phyloP scores from a whole-genome alignment of 2,797 vertebrate genomes.

The Scarus forsteni region DNA sequence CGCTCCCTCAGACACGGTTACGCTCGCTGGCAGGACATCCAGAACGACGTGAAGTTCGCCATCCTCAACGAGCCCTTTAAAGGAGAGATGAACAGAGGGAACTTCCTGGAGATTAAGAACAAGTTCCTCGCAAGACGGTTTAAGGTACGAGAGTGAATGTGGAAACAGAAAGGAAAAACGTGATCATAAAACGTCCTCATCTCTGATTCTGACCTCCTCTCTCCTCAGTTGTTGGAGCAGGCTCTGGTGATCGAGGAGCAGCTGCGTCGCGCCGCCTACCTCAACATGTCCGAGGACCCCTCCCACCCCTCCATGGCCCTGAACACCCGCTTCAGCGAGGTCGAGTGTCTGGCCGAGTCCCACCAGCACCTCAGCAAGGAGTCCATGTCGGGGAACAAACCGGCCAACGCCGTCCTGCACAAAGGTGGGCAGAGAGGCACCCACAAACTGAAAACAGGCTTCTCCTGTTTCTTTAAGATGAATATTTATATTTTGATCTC shows the following conservation, averaged over 20 bases:
- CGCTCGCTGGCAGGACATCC: slow-evolving; percentile 99
- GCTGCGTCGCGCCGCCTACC: slow-evolving; percentile 94
- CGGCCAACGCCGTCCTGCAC: slow-evolving; percentile 97
- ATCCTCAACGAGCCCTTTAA: slow-evolving; percentile 99
- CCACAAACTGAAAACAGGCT: neutral
- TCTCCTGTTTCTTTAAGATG: too few relatives aligned
- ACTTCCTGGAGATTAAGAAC: slow-evolving; percentile 99
- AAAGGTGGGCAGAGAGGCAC: slow-evolving; percentile 86
- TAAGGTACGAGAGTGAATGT: slow-evolving; percentile 83
- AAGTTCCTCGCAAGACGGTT: slow-evolving; percentile 97
- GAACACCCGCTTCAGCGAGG: slow-evolving; percentile 96
- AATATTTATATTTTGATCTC: too few relatives aligned
- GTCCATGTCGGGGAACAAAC: slow-evolving; percentile 97
- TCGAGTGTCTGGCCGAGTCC: slow-evolving; percentile 96
- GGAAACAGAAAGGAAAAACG: too few relatives aligned
- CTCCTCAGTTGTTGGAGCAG: slow-evolving; percentile 92
- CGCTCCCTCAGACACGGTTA: slow-evolving; percentile 90
- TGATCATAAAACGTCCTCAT: too few relatives aligned
- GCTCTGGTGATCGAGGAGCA: slow-evolving; percentile 98
- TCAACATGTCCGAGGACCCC: slow-evolving; percentile 98
- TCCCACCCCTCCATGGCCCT: slow-evolving; percentile 98
- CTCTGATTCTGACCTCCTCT: neutral
- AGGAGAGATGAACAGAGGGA: slow-evolving; percentile 97
- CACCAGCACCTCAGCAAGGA: slow-evolving; percentile 99
- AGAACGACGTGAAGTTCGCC: slow-evolving; percentile 96